Percentiles rank a stretch among this genome's conserved stretches.
Evolutionary conservation across 2,113 vertebrate species (phyloP).

Genomic region (Myanophis thanlyinensis): DNA sequence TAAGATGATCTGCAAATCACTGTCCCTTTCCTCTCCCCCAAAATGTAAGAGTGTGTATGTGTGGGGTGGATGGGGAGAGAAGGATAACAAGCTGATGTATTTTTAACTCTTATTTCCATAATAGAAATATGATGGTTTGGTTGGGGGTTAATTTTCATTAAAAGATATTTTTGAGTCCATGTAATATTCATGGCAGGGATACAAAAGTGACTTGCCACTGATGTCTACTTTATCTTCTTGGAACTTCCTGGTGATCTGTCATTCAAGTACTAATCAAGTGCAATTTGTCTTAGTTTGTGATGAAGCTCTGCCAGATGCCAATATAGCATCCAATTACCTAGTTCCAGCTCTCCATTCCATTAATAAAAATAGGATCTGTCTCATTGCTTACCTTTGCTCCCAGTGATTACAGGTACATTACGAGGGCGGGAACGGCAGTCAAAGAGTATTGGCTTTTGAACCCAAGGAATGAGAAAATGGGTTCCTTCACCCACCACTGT

Average conservation of each 20-base stretch:
- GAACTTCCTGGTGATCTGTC: not conserved
- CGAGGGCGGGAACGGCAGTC: conserved; percentile 96
- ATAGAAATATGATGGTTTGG: not conserved
- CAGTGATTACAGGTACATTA: conserved; percentile 93
- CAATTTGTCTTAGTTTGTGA: not conserved
- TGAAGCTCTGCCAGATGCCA: not conserved
- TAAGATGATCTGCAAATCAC: not conserved
- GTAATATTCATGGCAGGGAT: not conserved
- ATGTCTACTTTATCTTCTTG: not conserved
- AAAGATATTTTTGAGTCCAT: not conserved
- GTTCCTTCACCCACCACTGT: conserved; percentile 88
- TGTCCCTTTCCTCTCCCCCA: not conserved
- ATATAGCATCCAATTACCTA: not conserved
- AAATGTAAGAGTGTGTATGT: not conserved
- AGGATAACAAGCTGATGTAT: not conserved
- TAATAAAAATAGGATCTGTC: not conserved
- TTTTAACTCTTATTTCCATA: not conserved
- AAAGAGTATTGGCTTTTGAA: conserved; percentile 94
- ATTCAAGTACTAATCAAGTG: not conserved
- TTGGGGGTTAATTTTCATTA: not conserved
- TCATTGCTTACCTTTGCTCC: conserved; percentile 87
- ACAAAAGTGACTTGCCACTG: not conserved
- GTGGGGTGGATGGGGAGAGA: no score
- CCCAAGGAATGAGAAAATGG: conserved; percentile 97
- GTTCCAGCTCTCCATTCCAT: not conserved